Conservation (phyloP, 2,113 vertebrate genomes). For the Meles meles region DNA sequence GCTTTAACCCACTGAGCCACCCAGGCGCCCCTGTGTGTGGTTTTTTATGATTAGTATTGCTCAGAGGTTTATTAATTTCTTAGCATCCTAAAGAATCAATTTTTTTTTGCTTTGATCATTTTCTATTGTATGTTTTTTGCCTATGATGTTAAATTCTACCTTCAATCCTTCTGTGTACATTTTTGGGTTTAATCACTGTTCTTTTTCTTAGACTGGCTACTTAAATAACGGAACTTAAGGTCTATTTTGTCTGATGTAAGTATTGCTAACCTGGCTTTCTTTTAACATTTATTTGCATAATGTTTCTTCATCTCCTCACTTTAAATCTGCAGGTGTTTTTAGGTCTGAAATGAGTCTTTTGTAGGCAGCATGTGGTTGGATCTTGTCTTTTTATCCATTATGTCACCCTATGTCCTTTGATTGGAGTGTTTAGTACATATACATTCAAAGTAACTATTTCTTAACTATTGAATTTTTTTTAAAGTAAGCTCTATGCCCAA, state of each 20-base stretch:
- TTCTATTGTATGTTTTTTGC: background rate
- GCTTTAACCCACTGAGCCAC: no score
- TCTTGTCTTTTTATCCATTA: background rate
- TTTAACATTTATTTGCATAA: background rate
- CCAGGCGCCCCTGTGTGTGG: no score
- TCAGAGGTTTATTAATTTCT: background rate
- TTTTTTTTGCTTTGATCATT: background rate
- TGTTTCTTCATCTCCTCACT: background rate
- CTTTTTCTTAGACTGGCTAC: background rate
- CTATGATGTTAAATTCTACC: background rate
- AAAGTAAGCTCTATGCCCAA: background rate
- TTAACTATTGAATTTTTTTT: background rate
- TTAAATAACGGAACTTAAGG: background rate
- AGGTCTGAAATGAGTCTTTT: background rate
- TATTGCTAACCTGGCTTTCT: background rate
- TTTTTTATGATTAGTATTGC: background rate
- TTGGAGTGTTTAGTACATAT: background rate
- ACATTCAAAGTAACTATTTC: background rate
- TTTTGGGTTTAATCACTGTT: background rate
- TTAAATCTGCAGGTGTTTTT: background rate
- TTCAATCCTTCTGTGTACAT: background rate
- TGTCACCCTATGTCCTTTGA: background rate
- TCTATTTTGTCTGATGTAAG: background rate
- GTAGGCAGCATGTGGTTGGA: background rate
- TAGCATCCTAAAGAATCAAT: background rate